Evolutionary conservation across 2,113 vertebrate species (phyloP).

Genomic region (Prinia subflava): DNA sequence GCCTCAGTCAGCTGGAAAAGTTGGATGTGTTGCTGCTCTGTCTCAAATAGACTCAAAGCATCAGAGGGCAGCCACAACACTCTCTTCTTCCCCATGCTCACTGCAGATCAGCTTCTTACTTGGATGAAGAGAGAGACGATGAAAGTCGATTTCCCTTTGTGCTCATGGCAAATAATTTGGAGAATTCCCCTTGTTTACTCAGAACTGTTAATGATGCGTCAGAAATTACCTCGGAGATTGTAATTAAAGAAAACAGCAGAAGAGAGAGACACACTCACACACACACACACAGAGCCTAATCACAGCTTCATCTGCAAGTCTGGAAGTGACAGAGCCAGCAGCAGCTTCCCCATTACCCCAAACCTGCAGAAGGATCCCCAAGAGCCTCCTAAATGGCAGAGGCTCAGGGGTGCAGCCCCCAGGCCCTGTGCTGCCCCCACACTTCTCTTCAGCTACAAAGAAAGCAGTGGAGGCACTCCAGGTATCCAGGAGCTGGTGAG

Average conservation of each 20-base stretch:
- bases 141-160: constrained; percentile 65
- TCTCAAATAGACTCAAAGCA: neutral
- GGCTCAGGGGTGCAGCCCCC: neutral
- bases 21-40: neutral
- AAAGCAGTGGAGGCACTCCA: neutral
- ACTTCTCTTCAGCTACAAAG: neutral
- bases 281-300: neutral
- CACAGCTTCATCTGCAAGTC: neutral
- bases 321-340: neutral
- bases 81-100: neutral
- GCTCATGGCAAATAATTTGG: constrained; percentile 64
- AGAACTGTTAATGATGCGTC: constrained; percentile 70
- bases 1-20: neutral
- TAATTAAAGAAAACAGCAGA: constrained; percentile 66
- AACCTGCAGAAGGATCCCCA: neutral
- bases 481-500: neutral
- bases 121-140: constrained; percentile 22
- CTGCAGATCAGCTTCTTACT: neutral
- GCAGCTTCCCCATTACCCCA: neutral
- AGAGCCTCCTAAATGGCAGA: neutral
- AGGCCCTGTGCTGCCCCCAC: rapidly evolving
- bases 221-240: constrained; percentile 69
- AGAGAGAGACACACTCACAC: neutral
- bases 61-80: neutral
- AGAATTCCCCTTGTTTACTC: constrained; percentile 72